Evolutionary conservation across 2,797 vertebrate genomes (phyloP), one percentile per base, ranked within the genome.

Genomic region (Microtus californicus): DNA sequence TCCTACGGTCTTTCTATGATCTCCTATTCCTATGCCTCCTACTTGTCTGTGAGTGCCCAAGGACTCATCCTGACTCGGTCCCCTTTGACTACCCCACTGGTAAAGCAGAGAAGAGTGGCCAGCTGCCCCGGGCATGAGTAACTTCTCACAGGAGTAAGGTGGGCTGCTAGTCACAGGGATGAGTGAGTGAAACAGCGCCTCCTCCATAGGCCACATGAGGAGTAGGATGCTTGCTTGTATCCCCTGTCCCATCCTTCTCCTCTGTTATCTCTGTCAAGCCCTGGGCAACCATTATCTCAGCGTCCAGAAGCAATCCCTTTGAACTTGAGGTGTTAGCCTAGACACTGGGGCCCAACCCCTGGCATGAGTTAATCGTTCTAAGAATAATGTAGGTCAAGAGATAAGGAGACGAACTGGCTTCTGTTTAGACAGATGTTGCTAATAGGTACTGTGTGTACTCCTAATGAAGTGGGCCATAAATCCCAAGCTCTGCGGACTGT

Each of bases 391-490:
- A 83, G 95, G 93, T 96, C 90, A 93, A 61, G 65, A 93, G 95
- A 94, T 95, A 93, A 96, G 94, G 91, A 87, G 73, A 40, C 59
- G 25, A 1, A 2, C 91, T 93, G 89, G 82, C 61, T 4, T 87
- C 80, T 34, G 0, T 78, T 94, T 87, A 81, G 88, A 80, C 80
- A 79, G 91, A 91, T 93, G 19, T 94, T 97, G 90, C 91, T 96
- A 95, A 97, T 91, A 98, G 77, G 54, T 96, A 94, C 69, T 82
- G 69, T 95, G 96, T 97, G 51, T 95, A 77, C 95, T 96, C 63
- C 90, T 95, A 87, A 97, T 93, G 91, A 98, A 97, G 95, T 95
- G 83, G 95, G 94, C 97, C 95, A 89, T 96, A 90, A 95, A 95
- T 96, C 96, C 92, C 85, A 92, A 63, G 87, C 96, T 93, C 54